These are phyloP conservation scores for Acrobasis suavella DNA, from an alignment of 2,888 invertebrate species.

Conservation along the genomic window DNA sequence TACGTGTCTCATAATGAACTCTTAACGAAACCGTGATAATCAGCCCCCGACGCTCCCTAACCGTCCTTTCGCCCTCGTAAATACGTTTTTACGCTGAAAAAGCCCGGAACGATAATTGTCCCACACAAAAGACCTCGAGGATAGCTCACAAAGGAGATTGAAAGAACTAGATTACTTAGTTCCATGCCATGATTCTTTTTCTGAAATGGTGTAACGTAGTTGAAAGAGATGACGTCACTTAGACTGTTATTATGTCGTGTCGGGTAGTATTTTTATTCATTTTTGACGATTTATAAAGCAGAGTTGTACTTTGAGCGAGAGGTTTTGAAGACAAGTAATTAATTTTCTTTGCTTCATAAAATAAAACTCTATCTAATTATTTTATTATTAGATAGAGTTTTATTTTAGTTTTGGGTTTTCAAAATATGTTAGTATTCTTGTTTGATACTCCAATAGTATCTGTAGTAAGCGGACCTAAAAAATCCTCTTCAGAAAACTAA, in stretches of 20 bases:
- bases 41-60: conserved; percentile 18
- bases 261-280: not conserved
- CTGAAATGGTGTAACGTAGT: conserved; percentile 12
- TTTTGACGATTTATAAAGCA: not conserved
- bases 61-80: conserved; percentile 46
- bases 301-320: not conserved
- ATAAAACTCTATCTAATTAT: too few relatives aligned
- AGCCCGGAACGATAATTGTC: conserved; percentile 71
- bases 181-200: conserved; percentile 36
- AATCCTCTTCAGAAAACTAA: too few relatives aligned
- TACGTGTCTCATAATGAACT: conserved; percentile 17
- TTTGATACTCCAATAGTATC: too few relatives aligned
- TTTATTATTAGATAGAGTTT: too few relatives aligned
- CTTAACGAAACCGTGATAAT: conserved; percentile 21
- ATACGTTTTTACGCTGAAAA: conserved; percentile 63
- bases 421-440: too few relatives aligned
- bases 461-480: too few relatives aligned
- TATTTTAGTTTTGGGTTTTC: too few relatives aligned
- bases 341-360: not conserved
- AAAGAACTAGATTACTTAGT: conserved; percentile 71
- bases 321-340: not conserved
- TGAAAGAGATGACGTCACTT: conserved; percentile 22
- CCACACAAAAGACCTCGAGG: conserved; percentile 68
- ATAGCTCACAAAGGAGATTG: conserved; percentile 69
- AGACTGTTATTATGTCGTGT: conserved; percentile 11